A percentile compares a stretch with the other conserved stretches of the same genome.
phyloP scores from a whole-genome alignment of 2,888 invertebrate genomes.

The Lepidonotus clava region DNA sequence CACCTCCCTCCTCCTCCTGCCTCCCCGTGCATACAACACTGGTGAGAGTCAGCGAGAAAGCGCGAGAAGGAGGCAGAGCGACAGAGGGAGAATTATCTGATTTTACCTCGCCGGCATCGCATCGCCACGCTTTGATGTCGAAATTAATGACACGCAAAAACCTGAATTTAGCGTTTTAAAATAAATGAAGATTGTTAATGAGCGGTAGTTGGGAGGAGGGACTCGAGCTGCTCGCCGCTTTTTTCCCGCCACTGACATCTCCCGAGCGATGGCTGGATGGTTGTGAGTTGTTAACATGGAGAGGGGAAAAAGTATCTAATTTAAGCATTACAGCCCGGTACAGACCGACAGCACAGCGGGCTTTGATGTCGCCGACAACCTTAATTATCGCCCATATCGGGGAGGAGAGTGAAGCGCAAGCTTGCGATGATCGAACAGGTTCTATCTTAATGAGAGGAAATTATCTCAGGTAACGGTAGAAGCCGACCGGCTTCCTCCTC shows the following conservation, averaged over 20 bases:
- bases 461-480: constrained; percentile 36
- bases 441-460: constrained; percentile 41
- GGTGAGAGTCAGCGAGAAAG: too few relatives aligned
- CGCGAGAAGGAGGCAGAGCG: too few relatives aligned
- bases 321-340: constrained; percentile 26
- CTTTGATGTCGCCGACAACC: constrained; percentile 40
- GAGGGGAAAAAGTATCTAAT: constrained; percentile 34
- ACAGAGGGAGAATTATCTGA: constrained; percentile 21
- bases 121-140: constrained; percentile 47
- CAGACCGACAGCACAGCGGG: neutral
- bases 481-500: neutral
- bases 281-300: constrained; percentile 42
- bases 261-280: constrained; percentile 23
- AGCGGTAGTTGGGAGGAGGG: constrained; percentile 19
- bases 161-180: constrained; percentile 50
- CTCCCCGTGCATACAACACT: neutral
- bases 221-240: constrained; percentile 9
- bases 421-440: constrained; percentile 39
- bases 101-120: constrained; percentile 31
- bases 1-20: neutral
- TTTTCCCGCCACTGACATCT: constrained; percentile 31
- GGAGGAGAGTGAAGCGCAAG: constrained; percentile 1
- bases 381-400: constrained; percentile 53
- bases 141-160: constrained; percentile 52
- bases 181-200: constrained; percentile 53